Evolutionary conservation across 2,888 invertebrate species (phyloP), one percentile per base, ranked within the genome.

Genomic region (Diaperis boleti): DNA sequence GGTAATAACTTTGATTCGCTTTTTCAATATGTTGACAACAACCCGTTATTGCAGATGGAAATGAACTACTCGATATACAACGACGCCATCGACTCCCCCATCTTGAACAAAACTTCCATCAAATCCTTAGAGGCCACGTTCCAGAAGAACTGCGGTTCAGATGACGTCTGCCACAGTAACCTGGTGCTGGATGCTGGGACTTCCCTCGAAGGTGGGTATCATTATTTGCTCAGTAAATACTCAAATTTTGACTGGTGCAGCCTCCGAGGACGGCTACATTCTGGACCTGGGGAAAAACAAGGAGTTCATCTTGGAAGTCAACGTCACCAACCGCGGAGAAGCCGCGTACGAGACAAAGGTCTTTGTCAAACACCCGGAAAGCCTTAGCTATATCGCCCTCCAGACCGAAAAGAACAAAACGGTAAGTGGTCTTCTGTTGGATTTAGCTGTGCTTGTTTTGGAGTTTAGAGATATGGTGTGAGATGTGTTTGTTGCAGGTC

Each of bases 301-400:
- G 59, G 92, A 92, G 76, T 86, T 96, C 18, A 86, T 89, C 54
- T 83, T 98, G 0, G 87, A 90, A 22, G 87, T 94, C 7, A 87
- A 85, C 6, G 88, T 94, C 0, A 86, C 85, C 55, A 98, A 98
- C 80, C 79, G 85, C 14, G 91, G 90, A 0, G 97, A 98, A 78
- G 92, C 95, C 0, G 96, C 96, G 0, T 96, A 96, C 75, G 95
- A 95, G 79, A 89, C 94, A 0, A 90, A 91, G 73, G 77, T 96
- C 14, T 92, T 90, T 73, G 87, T 96, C 3, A 83, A 86, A n/a
- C 93, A 95, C 79, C 91, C 94, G 15, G 83, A 69, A 54, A 69
- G 88, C 65, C 84, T 96, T 17, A 90, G 90, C 71, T 95, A 93
- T 74, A 91, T 94, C 71, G 92, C 90, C 49, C 80, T 81, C 42